A percentile compares a stretch with the other conserved stretches of the same genome.
Evolutionary conservation across 2,113 vertebrate genomes (phyloP).

Genomic region (Hypocryptadius cinnamomeus): DNA sequence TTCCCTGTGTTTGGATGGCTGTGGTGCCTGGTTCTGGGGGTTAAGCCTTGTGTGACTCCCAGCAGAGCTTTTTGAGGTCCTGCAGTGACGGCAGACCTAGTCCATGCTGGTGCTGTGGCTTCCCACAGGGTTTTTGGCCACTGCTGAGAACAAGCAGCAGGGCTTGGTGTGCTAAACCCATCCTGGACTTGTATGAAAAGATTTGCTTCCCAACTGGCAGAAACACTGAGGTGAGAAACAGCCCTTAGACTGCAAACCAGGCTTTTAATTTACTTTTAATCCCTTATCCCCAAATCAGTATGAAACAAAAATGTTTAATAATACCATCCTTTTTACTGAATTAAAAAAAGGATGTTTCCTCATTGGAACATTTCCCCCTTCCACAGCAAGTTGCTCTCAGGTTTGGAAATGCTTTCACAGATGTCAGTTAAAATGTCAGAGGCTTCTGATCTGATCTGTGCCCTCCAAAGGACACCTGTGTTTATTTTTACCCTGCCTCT

Average conservation of each 20-base stretch:
- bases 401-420: not conserved
- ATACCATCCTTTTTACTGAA: not conserved
- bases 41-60: not conserved
- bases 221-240: not conserved
- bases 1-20: not conserved
- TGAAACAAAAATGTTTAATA: not conserved
- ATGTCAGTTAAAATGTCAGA: not conserved
- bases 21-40: not conserved
- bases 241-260: not conserved
- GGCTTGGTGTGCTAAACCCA: not conserved
- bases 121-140: not conserved
- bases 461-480: not conserved
- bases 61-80: not conserved
- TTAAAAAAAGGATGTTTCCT: not conserved
- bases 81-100: not conserved
- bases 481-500: conserved; percentile 10
- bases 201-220: not conserved
- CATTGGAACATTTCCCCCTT: not conserved
- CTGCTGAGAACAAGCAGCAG: not conserved
- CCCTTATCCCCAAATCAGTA: not conserved
- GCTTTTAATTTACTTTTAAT: not conserved
- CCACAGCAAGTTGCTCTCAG: not conserved
- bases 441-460: not conserved
- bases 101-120: not conserved
- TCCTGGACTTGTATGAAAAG: not conserved